Evolutionary conservation across 1,140 invertebrate species (phyloP), one percentile per base, ranked within the genome.

Genomic region (Brachionus sp.): DNA sequence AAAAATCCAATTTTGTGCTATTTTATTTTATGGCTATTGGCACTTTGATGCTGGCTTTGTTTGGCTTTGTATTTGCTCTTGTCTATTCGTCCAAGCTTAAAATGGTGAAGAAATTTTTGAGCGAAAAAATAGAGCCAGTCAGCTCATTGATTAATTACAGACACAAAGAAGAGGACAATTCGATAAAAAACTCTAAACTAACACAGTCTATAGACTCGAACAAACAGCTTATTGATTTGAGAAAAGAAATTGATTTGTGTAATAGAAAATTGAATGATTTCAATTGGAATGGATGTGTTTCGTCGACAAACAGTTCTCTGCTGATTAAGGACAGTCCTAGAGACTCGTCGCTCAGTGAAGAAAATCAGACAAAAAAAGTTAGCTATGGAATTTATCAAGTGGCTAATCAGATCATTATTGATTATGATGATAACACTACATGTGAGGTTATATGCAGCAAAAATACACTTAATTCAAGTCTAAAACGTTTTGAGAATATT

Each of bases 321-420:
- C 37, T 70, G 66, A 70, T 70, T 12, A 70, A 70, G n/a, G 66
- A 70, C n/a, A 70, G 66, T 39, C 66, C 66, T 10, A 19, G 66
- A 70, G 66, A 19, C 10, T 70, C 66, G 19, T 44, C 39, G 42
- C 12, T 25, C 19, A 19, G 19, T 10, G 44, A 25, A 12, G 70
- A 75, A 75, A 25, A 13, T 46, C 23, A 25, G 16, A 3, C n/a
- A 12, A 75, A 75, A 46, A 75, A 75, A 46, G 70, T 75, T n/a
- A 46, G 70, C 42, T 75, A 46, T 33, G 70, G 70, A 2, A 46
- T 75, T n/a, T 75, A 75, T 39, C 70, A 75, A 75, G 70, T 75
- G 39, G 70, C 70, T 46, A 75, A 75, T 75, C 70, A 75, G 25
- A 75, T 75, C 9, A 75, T 75, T 46, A 75, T 75, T 19, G 70